These are phyloP conservation scores for Lapara coniferarum DNA, from an alignment of 2,888 invertebrate genomes.

Conservation along the genomic window DNA sequence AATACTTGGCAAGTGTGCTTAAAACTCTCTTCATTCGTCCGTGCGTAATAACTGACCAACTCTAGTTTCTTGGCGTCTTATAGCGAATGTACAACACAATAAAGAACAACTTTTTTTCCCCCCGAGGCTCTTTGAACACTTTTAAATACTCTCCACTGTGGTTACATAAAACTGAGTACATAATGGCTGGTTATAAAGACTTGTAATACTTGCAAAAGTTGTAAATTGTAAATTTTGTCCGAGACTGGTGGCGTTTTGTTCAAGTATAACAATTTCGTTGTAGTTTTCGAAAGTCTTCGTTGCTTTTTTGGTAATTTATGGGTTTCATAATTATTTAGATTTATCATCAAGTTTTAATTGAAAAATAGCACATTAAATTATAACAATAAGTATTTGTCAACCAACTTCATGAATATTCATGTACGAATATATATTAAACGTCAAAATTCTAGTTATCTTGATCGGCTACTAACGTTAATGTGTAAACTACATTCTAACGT, in stretches of 20 bases:
- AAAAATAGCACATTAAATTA: neutral
- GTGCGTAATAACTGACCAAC: constrained; percentile 18
- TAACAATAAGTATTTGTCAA: neutral
- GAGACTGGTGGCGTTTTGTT: constrained; percentile 20
- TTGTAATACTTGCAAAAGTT: constrained; percentile 49
- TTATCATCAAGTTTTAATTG: constrained; percentile 6
- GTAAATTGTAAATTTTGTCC: constrained; percentile 49
- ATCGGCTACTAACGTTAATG: neutral
- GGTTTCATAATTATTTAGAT: neutral
- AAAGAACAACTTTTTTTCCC: constrained; percentile 33
- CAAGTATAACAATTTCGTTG: constrained; percentile 17
- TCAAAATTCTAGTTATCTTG: constrained; percentile 2
- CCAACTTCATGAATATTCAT: constrained; percentile 13
- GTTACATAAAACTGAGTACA: constrained; percentile 54
- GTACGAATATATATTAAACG: constrained; percentile 3
- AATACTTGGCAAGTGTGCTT: constrained; percentile 5
- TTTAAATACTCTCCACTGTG: constrained; percentile 48
- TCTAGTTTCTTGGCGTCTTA: constrained; percentile 15
- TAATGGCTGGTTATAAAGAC: constrained; percentile 43
- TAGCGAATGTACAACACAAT: constrained; percentile 19
- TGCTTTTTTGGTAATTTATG: neutral
- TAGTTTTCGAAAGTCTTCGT: constrained; percentile 4
- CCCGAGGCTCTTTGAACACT: constrained; percentile 41
- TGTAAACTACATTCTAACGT: neutral
- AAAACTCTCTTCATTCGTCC: neutral